Evolutionary conservation across 2,797 vertebrate genomes (phyloP), one percentile per base, ranked within the genome.

Genomic region (Austrolebias charrua): DNA sequence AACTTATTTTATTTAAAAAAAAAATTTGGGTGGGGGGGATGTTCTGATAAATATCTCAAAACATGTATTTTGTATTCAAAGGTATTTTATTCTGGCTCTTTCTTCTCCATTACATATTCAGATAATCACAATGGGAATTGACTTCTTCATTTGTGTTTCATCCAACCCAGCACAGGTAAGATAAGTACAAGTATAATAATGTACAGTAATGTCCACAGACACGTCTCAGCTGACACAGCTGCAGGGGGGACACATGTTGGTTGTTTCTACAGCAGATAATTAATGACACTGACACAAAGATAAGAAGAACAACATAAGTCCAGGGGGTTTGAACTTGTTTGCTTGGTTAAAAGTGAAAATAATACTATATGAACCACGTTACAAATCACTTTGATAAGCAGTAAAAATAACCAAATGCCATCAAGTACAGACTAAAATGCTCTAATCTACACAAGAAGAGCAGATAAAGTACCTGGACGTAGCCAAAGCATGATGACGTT

Each of bases 401-500:
- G 69, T 16, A 51, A 3, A 5, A 72, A 62, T 24, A 57, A 46
- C 80, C 54, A 81, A 51, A 29, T 49, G 19, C 45, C 48, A 35
- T 45, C 55, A 49, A 28, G 60, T 31, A 66, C 15, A 55, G n/a
- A 73, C 65, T 63, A 55, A 71, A 46, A 81, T 60, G 71, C 71
- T 44, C 61, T 81, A 29, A 71, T 47, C 68, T 68, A 83, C 51
- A 78, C 52, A 83, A 76, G 68, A 56, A 79, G 70, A 86, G 73
- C 29, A 18, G 63, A 81, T 66, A 72, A 75, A 79, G 83, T 94
- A 94, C 93, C 93, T 94, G 92, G 83, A 52, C 90, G 92, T 74
- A 94, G 89, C 92, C 93, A 94, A 88, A 94, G 90, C 93, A 94
- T 94, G 89, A 71, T 89, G 89, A 90, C 24, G 78, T 87, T 88